Evolutionary conservation across 2,113 vertebrate species (phyloP), one percentile per base, ranked within the genome.

Genomic region (Eptatretus burgeri): DNA sequence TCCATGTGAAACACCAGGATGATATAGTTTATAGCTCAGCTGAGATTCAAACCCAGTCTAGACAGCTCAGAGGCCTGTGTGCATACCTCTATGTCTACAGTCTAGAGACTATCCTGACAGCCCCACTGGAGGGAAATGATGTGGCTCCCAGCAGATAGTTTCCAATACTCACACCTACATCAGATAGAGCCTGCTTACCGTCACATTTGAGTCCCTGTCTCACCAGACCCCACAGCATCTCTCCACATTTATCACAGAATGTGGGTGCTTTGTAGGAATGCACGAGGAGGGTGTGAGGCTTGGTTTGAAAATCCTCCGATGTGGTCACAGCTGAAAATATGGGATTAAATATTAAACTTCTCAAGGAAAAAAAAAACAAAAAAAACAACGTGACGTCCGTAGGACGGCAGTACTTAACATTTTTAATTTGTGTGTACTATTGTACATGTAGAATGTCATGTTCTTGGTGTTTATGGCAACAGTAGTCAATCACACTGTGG

Each of bases 191-290:
- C 56, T 51, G 51, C 77, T 71, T 73, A 93, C 91, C 91, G 86
- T 96, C 89, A 74, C 91, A 98, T 79, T 98, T 98, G 68, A 98
- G 80, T 62, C 91, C 89, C 71, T 98, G 91, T 62, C 91, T 83
- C 70, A 98, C 88, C 64, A 96, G 80, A 70, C 89, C 91, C 85
- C 89, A 96, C 52, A 98, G 82, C 91, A 98, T 98, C 75, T 98
- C 91, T 67, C 89, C 91, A 13, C 91, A 98, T 77, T 98, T 94
- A 77, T 98, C 91, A 69, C 91, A 98, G 75, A 98, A 98, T 66
- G 91, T 88, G 70, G 91, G 91, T 66, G 91, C 85, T 72, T 98
- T 98, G 76, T 98, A 98, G 69, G 91, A 96, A 76, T 98, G 91
- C 67, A 98, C 91, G 51, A 87, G 86, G 50, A 98, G 85, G 65